Base-by-base conservation (phyloP, 2,113 vertebrate species). In the Toxotes jaculatrix region DNA sequence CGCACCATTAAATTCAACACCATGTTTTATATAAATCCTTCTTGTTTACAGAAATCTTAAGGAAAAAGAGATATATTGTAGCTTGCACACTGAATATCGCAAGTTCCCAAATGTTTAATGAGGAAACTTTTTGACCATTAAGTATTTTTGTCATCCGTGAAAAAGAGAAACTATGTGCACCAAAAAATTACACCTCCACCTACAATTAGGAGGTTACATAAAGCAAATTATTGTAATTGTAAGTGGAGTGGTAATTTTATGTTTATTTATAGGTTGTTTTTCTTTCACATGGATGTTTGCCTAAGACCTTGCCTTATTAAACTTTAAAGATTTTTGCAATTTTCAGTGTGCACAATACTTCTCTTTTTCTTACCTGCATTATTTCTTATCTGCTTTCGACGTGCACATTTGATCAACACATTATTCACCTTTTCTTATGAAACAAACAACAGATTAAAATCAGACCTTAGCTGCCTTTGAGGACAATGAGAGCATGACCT, bases 211-310 rank as follows among this genome's bases (percentile, higher is more conserved):
- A 60, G 31, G 63, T 76, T 40, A 45, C n/a, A 31, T 27, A 53
- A 83, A 8, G 34, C 43, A 65, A 79, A 81, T 81, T 17, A 71
- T 2, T n/a, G 2, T 72, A 71, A 47, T 51, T 74, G 40, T 55
- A 70, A 23, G 32, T 36, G 14, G 55, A 82, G 36, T 31, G 23
- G 16, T 74, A 51, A 57, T 66, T 61, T 32, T 36, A 31, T 74
- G 34, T 69, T 14, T 45, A 23, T 51, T 23, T 51, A n/a, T 13
- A 27, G 36, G 17, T 53, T 71, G 38, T 69, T 70, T 51, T 59
- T 74, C 67, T 79, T 75, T 67, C 56, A 14, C 27, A 7, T 43
- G 38, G 55, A 79, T 67, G 77, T 79, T 79, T 72, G 78, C 14
- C 34, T 47, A 5, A 73, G 56, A 60, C 42, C 49, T 23, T 21